phyloP scores from a whole-genome alignment of 2,797 vertebrate genomes.

The Podarcis siculus region DNA sequence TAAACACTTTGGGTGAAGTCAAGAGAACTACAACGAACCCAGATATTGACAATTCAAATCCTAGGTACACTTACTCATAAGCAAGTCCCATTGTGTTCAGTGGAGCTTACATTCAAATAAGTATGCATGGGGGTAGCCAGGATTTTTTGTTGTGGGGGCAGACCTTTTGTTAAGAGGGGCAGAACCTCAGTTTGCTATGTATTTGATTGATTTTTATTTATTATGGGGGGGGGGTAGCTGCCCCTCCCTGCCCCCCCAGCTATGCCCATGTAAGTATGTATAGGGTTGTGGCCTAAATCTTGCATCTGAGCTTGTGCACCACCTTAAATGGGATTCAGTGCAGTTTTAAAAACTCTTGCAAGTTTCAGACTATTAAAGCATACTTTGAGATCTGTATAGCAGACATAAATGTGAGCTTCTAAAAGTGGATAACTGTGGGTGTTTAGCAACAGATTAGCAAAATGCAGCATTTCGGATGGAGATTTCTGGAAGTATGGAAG shows the following conservation, averaged over 20 bases:
- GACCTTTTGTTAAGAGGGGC: too few species aligned
- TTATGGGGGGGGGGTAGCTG: too few species aligned
- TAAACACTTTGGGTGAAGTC: neutral
- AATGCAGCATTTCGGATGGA: neutral
- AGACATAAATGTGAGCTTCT: neutral
- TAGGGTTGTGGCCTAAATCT: neutral
- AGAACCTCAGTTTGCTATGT: too few species aligned
- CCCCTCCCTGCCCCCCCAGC: too few species aligned
- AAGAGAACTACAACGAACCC: neutral
- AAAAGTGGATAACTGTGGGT: neutral
- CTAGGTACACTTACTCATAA: neutral
- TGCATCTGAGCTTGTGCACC: neutral
- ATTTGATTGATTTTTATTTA: too few species aligned
- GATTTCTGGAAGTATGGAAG: neutral
- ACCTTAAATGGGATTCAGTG: neutral
- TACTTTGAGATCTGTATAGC: accelerated
- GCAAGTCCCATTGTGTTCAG: neutral
- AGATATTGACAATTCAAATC: neutral
- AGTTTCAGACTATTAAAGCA: neutral
- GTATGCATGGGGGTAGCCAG: too few species aligned
- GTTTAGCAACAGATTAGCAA: neutral
- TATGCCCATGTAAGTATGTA: neutral
- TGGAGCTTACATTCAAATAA: neutral
- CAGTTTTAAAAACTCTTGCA: neutral
- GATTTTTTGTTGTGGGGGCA: too few species aligned